Evolutionary conservation across 2,888 invertebrate species (phyloP).

Genomic region (Netelia inedita): DNA sequence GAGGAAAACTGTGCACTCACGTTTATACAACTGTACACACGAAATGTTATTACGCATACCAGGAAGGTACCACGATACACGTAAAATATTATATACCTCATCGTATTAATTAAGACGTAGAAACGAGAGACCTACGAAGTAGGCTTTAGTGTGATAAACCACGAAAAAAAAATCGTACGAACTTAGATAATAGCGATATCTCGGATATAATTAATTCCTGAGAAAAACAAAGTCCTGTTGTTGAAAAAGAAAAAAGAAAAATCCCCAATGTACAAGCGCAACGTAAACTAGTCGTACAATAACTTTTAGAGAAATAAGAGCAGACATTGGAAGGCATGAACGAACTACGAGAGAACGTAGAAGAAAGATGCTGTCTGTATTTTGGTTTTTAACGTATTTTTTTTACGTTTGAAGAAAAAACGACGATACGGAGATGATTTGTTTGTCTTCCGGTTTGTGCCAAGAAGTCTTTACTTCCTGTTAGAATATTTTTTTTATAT

Average conservation of each 20-base stretch:
- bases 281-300: conserved; percentile 55
- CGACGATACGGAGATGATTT: too few relatives aligned
- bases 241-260: conserved; percentile 2
- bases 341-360: conserved; percentile 8
- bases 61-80: background rate
- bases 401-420: too few relatives aligned
- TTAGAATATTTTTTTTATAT: too few relatives aligned
- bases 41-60: conserved; percentile 43
- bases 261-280: conserved; percentile 52
- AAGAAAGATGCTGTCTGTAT: background rate
- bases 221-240: background rate
- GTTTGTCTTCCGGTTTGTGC: too few relatives aligned
- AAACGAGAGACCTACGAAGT: background rate
- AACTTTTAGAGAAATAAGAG: conserved; percentile 10
- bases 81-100: background rate
- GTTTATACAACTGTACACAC: conserved; percentile 58
- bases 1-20: conserved; percentile 23
- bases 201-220: background rate
- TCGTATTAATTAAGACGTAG: too few relatives aligned
- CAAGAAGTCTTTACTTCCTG: too few relatives aligned
- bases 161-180: background rate
- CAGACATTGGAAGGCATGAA: conserved; percentile 9
- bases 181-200: background rate
- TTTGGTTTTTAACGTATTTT: too few relatives aligned
- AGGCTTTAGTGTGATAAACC: conserved; percentile 7